A percentile compares a stretch with the other conserved stretches of the same genome.
These are phyloP conservation scores for Xylocampa areola DNA, from an alignment of 2,888 invertebrate species.

Conservation along the genomic window DNA sequence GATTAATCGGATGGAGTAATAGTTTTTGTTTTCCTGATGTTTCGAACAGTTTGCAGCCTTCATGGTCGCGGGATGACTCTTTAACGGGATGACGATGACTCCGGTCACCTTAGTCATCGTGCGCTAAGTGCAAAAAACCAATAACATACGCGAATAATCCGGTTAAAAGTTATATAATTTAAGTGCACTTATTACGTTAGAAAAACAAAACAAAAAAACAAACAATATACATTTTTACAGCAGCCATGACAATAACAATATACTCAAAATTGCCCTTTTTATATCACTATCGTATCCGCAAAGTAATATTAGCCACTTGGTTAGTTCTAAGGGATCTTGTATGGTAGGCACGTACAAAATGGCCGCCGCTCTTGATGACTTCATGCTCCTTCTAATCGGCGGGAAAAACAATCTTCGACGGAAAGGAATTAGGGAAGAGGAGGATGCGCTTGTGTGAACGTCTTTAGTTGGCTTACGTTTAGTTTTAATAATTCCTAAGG, in stretches of 20 bases:
- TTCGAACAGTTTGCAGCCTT: too few relatives aligned
- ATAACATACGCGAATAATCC: too few relatives aligned
- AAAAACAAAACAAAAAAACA: constrained; percentile 23
- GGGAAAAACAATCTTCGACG: constrained; percentile 60
- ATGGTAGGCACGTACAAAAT: constrained; percentile 69
- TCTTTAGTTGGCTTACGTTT: too few relatives aligned
- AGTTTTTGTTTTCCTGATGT: too few relatives aligned
- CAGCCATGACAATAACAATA: constrained; percentile 47
- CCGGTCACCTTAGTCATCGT: too few relatives aligned
- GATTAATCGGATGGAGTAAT: too few relatives aligned
- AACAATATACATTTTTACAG: constrained; percentile 49
- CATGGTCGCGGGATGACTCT: too few relatives aligned
- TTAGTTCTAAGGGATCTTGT: constrained; percentile 35
- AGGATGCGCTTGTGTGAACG: neutral
- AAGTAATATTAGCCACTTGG: constrained; percentile 52
- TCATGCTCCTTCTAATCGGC: constrained; percentile 71
- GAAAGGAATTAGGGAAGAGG: constrained; percentile 31
- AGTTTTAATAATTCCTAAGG: too few relatives aligned
- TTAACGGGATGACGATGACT: too few relatives aligned
- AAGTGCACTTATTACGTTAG: neutral
- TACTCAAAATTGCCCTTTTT: constrained; percentile 57
- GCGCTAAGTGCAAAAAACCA: too few relatives aligned
- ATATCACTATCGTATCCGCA: constrained; percentile 44
- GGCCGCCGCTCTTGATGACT: constrained; percentile 64
- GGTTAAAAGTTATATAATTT: too few relatives aligned